Conservation (phyloP, 2,888 invertebrate genomes). For the Brachycybe producta region DNA sequence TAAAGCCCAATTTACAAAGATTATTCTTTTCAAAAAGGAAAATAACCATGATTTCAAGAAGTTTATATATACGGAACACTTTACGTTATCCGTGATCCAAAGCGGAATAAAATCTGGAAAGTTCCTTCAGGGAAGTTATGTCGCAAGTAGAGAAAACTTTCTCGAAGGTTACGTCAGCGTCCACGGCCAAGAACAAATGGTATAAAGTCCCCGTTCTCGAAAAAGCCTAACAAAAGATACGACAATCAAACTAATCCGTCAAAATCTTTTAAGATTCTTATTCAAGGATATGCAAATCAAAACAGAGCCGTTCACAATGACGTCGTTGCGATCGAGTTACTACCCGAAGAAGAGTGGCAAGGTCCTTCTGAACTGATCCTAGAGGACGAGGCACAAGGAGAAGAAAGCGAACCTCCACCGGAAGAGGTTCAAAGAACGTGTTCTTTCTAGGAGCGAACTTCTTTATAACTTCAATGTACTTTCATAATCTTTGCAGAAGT, state of each 20-base stretch:
- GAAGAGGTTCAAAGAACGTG: constrained; percentile 24
- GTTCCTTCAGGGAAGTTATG: constrained; percentile 54
- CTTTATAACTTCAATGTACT: too few relatives aligned
- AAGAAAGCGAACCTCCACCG: constrained; percentile 22
- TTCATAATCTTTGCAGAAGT: too few relatives aligned
- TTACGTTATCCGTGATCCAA: constrained; percentile 61
- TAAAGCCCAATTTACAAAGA: too few relatives aligned
- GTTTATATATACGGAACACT: constrained; percentile 60
- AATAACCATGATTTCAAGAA: neutral
- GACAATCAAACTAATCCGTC: neutral
- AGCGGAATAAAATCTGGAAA: constrained; percentile 63
- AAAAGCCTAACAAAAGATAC: too few relatives aligned
- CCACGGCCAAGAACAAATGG: constrained; percentile 62
- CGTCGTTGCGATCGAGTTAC: constrained; percentile 73
- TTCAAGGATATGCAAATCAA: constrained; percentile 71
- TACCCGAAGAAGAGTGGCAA: constrained; percentile 81
- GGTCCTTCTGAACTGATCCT: constrained; percentile 58
- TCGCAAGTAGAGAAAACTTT: constrained; percentile 81
- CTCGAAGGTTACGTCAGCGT: constrained; percentile 78
- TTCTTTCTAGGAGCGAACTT: too few relatives aligned
- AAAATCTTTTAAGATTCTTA: constrained; percentile 39
- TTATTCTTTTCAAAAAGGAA: too few relatives aligned
- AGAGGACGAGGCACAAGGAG: constrained; percentile 32
- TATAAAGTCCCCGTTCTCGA: too few relatives aligned
- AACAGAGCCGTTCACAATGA: constrained; percentile 94